These are phyloP conservation scores for Lasioglossum malachurum DNA, from an alignment of 2,888 invertebrate species.

Conservation along the genomic window DNA sequence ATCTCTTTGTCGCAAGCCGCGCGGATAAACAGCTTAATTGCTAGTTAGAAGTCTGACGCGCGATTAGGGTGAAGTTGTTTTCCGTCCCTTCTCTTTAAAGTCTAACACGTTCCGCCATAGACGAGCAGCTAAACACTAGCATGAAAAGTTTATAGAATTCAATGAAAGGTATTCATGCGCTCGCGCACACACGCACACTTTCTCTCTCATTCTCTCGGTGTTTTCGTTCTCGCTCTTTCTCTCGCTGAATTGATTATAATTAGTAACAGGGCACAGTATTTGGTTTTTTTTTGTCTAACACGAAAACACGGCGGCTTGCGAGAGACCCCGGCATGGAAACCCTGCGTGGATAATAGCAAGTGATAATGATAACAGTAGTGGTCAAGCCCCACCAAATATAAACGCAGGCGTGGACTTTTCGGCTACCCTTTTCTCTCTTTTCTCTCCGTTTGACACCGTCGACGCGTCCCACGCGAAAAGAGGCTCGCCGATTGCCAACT, in stretches of 20 bases:
- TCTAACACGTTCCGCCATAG: conserved; percentile 20
- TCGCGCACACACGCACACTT: neutral
- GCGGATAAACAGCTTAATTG: conserved; percentile 35
- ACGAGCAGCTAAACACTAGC: conserved; percentile 19
- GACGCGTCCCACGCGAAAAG: conserved; percentile 28
- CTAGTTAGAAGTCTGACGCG: conserved; percentile 23
- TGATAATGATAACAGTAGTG: conserved; percentile 74
- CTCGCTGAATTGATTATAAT: conserved; percentile 40
- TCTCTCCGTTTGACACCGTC: conserved; percentile 20
- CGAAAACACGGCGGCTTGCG: conserved; percentile 10
- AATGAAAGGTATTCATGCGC: conserved; percentile 21
- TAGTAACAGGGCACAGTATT: conserved; percentile 44
- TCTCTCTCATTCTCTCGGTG: conserved; percentile 4
- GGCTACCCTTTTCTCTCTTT: conserved; percentile 25
- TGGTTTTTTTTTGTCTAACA: conserved; percentile 33
- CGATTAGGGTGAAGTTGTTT: neutral
- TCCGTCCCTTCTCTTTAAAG: conserved; percentile 28
- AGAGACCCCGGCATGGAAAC: conserved; percentile 60
- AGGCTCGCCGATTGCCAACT: conserved; percentile 71
- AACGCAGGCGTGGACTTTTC: conserved; percentile 61
- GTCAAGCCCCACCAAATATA: conserved; percentile 70
- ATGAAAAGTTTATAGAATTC: conserved; percentile 28
- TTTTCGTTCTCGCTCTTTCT: neutral
- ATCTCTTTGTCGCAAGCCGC: conserved; percentile 45
- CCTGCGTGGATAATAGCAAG: conserved; percentile 68